Evolutionary conservation across 2,797 vertebrate genomes (phyloP).

Genomic region (Pelodytes ibericus): DNA sequence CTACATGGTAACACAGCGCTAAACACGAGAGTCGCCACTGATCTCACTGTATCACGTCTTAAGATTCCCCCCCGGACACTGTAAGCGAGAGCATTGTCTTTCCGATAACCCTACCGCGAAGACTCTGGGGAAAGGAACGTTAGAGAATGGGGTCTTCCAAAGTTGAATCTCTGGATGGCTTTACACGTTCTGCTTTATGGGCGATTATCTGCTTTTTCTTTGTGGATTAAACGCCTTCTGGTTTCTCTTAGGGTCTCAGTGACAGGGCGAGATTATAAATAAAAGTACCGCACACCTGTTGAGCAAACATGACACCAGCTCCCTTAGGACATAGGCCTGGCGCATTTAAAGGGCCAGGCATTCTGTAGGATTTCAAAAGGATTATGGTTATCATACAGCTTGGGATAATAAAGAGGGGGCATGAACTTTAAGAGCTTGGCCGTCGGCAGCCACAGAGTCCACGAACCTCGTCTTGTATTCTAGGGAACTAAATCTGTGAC

Average conservation of each 20-base stretch:
- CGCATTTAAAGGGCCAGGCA: conserved; percentile 38
- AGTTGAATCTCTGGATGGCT: no score
- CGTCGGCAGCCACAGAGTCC: background rate
- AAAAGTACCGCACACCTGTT: conserved; percentile 33
- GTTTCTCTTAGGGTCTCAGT: background rate
- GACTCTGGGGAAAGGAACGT: no score
- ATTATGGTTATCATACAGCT: conserved; percentile 31
- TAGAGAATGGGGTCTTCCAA: no score
- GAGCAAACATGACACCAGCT: conserved; percentile 29
- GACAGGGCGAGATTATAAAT: conserved; percentile 20
- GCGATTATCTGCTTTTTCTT: no score
- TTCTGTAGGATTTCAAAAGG: conserved; percentile 26
- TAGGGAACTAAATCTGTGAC: conserved; percentile 33
- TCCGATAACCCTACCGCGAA: background rate
- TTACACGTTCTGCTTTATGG: no score
- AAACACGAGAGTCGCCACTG: background rate
- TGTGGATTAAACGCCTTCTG: background rate
- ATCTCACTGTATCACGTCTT: no score
- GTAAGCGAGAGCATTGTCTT: background rate
- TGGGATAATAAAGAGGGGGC: conserved; percentile 28
- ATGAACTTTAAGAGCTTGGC: conserved; percentile 38
- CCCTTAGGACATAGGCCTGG: conserved; percentile 25
- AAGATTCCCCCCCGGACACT: background rate
- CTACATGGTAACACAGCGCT: background rate
- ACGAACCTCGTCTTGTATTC: conserved; percentile 15